Conservation (phyloP, 2,888 invertebrate genomes). For the Acleris emargana region DNA sequence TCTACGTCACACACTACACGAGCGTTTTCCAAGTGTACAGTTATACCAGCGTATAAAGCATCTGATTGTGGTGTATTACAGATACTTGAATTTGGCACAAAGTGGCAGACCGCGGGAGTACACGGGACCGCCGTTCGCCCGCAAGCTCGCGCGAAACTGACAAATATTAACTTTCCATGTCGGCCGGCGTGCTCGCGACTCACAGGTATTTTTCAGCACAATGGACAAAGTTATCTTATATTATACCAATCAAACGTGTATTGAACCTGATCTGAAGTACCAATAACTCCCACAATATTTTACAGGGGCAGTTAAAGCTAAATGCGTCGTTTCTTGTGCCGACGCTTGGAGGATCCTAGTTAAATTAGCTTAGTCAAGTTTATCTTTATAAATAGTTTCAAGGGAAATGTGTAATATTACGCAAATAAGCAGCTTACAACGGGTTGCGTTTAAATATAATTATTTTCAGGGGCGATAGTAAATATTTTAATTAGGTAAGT, state of each 20-base stretch:
- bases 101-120: not conserved
- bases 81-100: not conserved
- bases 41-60: slow-evolving; percentile 1
- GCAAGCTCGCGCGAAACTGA: slow-evolving; percentile 33
- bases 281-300: slow-evolving; percentile 4
- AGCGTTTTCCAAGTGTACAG: not conserved
- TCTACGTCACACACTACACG: slow-evolving; percentile 6
- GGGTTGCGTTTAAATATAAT: too few relatives aligned
- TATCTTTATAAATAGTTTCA: too few relatives aligned
- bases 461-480: too few relatives aligned
- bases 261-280: slow-evolving; percentile 3
- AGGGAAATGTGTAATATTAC: too few relatives aligned
- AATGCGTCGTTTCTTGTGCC: not conserved
- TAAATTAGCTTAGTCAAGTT: too few relatives aligned
- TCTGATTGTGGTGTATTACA: slow-evolving; percentile 6
- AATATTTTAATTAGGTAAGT: too few relatives aligned
- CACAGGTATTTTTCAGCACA: slow-evolving; percentile 17
- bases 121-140: slow-evolving; percentile 22
- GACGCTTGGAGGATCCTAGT: too few relatives aligned
- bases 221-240: slow-evolving; percentile 13
- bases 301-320: not conserved
- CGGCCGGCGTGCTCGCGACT: slow-evolving; percentile 3
- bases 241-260: slow-evolving; percentile 20
- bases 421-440: too few relatives aligned
- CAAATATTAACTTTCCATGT: slow-evolving; percentile 23